Evolutionary conservation across 1,140 invertebrate species (phyloP).

Genomic region (Drosophila virilis): DNA sequence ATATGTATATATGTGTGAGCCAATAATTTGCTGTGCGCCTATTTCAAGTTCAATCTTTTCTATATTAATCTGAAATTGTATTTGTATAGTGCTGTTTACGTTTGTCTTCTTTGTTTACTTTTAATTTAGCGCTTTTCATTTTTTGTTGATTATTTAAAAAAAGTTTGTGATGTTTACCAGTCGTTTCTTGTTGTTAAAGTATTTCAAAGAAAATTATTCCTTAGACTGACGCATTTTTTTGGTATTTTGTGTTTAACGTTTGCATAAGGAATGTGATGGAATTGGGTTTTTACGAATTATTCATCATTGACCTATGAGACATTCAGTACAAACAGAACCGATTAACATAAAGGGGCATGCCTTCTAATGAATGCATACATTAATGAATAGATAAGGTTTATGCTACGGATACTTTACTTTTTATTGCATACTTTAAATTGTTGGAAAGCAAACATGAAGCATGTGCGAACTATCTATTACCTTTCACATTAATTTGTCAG

Average conservation of each 20-base stretch:
- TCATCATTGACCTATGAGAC: constrained; percentile 16
- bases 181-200: background rate
- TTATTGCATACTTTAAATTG: no score
- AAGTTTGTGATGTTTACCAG: background rate
- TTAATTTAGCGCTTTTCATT: background rate
- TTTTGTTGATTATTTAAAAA: background rate
- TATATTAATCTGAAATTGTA: no score
- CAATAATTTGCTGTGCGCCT: background rate
- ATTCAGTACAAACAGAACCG: background rate
- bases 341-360: background rate
- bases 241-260: background rate
- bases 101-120: constrained; percentile 46
- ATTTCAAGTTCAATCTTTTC: background rate
- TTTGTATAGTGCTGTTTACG: background rate
- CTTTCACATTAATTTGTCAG: background rate
- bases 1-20: no score
- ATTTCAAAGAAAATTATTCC: background rate
- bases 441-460: no score
- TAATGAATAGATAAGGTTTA: background rate
- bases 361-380: no score
- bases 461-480: no score
- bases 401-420: background rate
- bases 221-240: constrained; percentile 12
- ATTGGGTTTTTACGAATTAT: constrained; percentile 22
- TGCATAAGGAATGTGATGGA: background rate